Evolutionary conservation across 92 coral and sea anemone genomes (phyloP).

Genomic region (Porites divaricata): DNA sequence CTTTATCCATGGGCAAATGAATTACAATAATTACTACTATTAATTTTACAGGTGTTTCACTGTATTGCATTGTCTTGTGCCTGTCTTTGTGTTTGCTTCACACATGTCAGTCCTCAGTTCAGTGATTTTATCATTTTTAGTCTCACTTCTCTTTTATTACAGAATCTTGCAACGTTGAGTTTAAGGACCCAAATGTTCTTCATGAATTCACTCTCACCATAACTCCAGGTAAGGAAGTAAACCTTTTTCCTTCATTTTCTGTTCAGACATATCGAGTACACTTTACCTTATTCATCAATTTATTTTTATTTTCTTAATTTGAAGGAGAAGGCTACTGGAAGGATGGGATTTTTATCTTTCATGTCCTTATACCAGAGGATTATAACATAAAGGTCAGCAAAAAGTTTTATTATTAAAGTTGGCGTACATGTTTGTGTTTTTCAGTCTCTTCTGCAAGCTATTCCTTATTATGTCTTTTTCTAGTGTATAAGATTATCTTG

Average conservation of each 20-base stretch:
- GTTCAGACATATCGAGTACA: background rate
- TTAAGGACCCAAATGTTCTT: slow-evolving; percentile 81
- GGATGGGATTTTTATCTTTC: slow-evolving; percentile 91
- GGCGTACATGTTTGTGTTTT: background rate
- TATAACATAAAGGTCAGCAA: slow-evolving; percentile 88
- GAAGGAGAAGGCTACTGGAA: slow-evolving; percentile 98
- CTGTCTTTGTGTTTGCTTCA: background rate
- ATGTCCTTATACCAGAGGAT: slow-evolving; percentile 89
- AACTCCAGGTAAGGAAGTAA: slow-evolving; percentile 76
- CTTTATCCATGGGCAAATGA: no score
- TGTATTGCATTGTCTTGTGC: no score
- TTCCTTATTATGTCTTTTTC: no score
- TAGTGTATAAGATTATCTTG: no score
- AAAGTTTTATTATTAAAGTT: no score
- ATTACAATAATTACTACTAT: no score
- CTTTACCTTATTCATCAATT: background rate
- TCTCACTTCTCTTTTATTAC: slow-evolving; percentile 10
- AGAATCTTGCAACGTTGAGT: slow-evolving; percentile 85
- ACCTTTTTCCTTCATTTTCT: background rate
- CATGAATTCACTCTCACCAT: slow-evolving; percentile 88
- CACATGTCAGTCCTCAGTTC: no score
- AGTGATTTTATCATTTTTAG: no score
- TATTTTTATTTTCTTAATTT: background rate
- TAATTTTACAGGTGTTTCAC: no score
- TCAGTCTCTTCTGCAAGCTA: slow-evolving; percentile 67